These are phyloP conservation scores for Mormyrops attenuatus DNA, from an alignment of 2,797 vertebrate species.

Conservation along the genomic window DNA sequence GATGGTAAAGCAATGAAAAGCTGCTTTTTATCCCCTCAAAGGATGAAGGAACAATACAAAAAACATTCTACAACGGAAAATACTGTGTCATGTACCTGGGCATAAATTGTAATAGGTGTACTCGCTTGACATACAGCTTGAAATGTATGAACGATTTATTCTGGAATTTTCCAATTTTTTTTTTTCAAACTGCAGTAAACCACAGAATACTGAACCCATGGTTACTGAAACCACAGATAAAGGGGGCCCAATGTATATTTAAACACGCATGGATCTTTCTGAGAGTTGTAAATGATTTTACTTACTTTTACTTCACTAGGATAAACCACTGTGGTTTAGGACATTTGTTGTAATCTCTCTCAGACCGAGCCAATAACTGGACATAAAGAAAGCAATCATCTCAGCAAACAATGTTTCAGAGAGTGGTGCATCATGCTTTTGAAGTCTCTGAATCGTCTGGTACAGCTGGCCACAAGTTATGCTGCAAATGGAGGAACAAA, in stretches of 20 bases:
- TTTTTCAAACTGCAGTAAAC: neutral
- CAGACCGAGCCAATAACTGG: neutral
- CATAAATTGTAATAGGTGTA: no score
- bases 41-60: no score
- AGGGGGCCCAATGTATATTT: neutral
- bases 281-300: neutral
- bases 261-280: no score
- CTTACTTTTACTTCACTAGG: neutral
- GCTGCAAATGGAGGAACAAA: neutral
- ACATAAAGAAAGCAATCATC: neutral
- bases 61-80: no score
- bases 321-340: neutral
- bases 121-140: neutral
- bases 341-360: neutral
- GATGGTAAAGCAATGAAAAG: neutral
- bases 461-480: neutral
- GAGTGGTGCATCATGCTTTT: neutral
- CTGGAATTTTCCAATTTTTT: neutral
- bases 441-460: neutral
- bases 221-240: no score
- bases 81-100: no score
- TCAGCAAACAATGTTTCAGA: neutral
- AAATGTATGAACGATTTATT: neutral
- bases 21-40: no score
- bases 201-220: no score